Conservation (phyloP, 2,888 invertebrate species). For the Cremastinae sp. region DNA sequence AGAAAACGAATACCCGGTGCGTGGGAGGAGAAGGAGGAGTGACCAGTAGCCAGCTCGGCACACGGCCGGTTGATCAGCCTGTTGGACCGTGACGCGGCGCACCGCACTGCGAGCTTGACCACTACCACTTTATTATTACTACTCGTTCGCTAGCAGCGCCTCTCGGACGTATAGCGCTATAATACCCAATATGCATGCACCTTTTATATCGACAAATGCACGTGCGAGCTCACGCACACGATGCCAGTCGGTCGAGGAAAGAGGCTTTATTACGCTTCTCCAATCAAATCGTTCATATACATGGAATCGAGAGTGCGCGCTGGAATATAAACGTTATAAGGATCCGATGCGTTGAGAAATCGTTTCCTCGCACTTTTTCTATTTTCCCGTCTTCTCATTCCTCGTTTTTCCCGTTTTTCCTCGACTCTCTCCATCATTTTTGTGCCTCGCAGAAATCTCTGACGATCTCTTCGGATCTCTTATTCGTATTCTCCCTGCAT, state of each 20-base stretch:
- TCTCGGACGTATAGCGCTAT: conserved; percentile 10
- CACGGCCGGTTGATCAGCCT: conserved; percentile 77
- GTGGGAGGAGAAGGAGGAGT: conserved; percentile 68
- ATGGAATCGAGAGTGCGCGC: not conserved
- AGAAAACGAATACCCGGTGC: conserved; percentile 63
- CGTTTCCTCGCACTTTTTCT: conserved; percentile 30
- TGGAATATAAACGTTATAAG: conserved; percentile 4
- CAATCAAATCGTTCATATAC: conserved; percentile 68
- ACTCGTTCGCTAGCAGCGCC: conserved; percentile 62
- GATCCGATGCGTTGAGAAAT: conserved; percentile 35
- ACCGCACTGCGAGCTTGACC: conserved; percentile 68
- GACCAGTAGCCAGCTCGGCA: conserved; percentile 76
- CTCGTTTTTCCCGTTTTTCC: not conserved
- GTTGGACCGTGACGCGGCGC: conserved; percentile 77
- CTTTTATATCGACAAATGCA: conserved; percentile 4
- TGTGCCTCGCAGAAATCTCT: conserved; percentile 27
- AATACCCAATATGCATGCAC: not conserved
- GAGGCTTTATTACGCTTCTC: conserved; percentile 72
- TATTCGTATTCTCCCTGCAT: conserved; percentile 40
- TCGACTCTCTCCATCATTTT: conserved; percentile 1
- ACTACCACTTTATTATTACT: conserved; percentile 78
- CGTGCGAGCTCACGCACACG: conserved; percentile 18
- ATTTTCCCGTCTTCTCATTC: conserved; percentile 1
- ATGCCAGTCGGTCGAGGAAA: conserved; percentile 10
- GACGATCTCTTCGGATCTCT: conserved; percentile 21